These are phyloP conservation scores for Acipenser oxyrinchus DNA, from an alignment of 2,797 vertebrate genomes.

Conservation along the genomic window DNA sequence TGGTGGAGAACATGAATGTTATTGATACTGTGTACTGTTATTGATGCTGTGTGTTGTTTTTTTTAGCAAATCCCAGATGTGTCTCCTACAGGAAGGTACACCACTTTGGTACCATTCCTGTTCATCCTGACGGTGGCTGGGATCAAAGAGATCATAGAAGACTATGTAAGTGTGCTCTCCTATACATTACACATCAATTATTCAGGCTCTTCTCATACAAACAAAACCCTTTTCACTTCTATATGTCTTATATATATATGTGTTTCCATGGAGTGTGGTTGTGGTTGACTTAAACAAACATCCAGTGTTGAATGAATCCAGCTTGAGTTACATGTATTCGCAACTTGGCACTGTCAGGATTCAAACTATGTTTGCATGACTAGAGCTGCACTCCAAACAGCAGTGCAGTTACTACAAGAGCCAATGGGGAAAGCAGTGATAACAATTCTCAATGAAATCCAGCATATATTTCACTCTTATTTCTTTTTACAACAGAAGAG, in stretches of 20 bases:
- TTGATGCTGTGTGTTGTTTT: conserved; percentile 12
- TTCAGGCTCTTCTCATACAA: too few species aligned
- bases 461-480: background rate
- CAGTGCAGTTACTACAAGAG: background rate
- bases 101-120: conserved; percentile 94
- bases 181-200: too few species aligned
- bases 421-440: background rate
- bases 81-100: conserved; percentile 96
- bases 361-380: too few species aligned
- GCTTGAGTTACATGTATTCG: background rate
- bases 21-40: too few species aligned
- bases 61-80: conserved; percentile 97
- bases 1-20: too few species aligned
- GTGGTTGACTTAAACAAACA: too few species aligned
- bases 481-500: conserved; percentile 73
- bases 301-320: too few species aligned
- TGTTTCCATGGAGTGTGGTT: too few species aligned
- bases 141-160: conserved; percentile 98
- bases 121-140: conserved; percentile 96
- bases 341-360: background rate
- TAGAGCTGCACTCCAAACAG: too few species aligned
- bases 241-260: too few species aligned
- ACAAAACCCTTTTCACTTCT: too few species aligned
- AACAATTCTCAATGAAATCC: background rate
- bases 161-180: conserved; percentile 78